Evolutionary conservation across 2,113 vertebrate species (phyloP), one percentile per base, ranked within the genome.

Genomic region (Alaudala cheleensis): DNA sequence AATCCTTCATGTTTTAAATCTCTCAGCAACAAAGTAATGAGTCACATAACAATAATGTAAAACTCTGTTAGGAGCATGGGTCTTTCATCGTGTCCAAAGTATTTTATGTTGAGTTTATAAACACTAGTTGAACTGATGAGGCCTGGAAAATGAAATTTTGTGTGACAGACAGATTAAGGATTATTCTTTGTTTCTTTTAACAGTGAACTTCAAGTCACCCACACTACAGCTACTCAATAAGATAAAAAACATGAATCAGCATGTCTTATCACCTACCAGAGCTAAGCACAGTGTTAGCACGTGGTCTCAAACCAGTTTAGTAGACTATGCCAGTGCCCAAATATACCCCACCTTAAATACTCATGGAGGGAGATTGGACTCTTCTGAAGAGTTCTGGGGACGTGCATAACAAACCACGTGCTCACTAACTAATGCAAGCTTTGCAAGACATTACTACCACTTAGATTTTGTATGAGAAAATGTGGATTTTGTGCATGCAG

Each of bases 241-340:
- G 39, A 9, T 25, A 13, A 23, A 76, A 66, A 82, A 65, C 3
- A 29, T 40, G 19, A 12, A 50, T 21, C 11, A 72, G 16, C 7
- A 33, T 19, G 9, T 66, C 16, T 60, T 80, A 31, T 33, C 49
- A 57, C 31, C 23, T 44, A 66, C 13, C 21, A 70, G 50, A 85
- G 50, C 12, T 33, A 31, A 33, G 29, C 14, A 10, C 9, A 31
- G 2, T 19, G 7, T 29, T 74, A 49, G 8, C 49, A 57, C 8
- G 6, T 50, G 10, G 14, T 29, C 10, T 69, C 17, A 25, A 10
- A 42, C 40, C 40, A 42, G 14, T 56, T 60, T 23, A 47, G 16
- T 13, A 47, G 2, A 34, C 23, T 8, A 7, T 26, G 4, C 3
- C 24, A 33, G 3, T 6, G 4, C 3, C 12, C 9, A 51, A 12